Conservation (phyloP, 1,140 invertebrate species). For the Bombus waltoni region DNA sequence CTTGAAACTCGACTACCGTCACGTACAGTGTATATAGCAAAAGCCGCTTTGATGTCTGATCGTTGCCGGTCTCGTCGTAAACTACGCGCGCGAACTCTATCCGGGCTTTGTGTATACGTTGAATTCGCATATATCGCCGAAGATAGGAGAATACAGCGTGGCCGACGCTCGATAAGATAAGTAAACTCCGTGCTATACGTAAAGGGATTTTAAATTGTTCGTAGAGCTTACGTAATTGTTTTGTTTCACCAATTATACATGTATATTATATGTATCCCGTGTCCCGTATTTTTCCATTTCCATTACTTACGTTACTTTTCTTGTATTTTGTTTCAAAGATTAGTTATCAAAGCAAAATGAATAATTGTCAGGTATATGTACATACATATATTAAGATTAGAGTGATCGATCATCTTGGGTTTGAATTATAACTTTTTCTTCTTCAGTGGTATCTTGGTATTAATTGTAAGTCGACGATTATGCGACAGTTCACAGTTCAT, state of each 20-base stretch:
- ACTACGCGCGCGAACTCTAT: slow-evolving; percentile 3
- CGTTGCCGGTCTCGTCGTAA: slow-evolving; percentile 40
- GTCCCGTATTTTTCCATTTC: not conserved
- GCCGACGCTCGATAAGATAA: slow-evolving; percentile 57
- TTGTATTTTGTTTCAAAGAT: not conserved
- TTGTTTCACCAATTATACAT: not conserved
- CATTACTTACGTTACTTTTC: not conserved
- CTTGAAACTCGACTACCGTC: slow-evolving; percentile 48
- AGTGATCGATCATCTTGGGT: not conserved
- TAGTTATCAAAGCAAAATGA: not conserved
- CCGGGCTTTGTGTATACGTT: slow-evolving; percentile 2
- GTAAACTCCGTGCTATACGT: not conserved
- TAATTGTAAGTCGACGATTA: not conserved
- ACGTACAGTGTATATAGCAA: slow-evolving; percentile 1
- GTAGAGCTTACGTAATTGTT: slow-evolving; percentile 12
- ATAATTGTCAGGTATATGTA: not conserved
- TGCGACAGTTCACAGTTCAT: not conserved
- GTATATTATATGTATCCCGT: not conserved
- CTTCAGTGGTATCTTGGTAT: too few species aligned
- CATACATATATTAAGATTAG: not conserved
- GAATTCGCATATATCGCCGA: slow-evolving; percentile 19
- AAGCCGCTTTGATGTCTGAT: slow-evolving; percentile 46
- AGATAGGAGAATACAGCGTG: slow-evolving; percentile 44
- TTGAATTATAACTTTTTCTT: not conserved
- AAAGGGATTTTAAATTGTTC: slow-evolving; percentile 12